A percentile compares a stretch with the other conserved stretches of the same genome.
phyloP scores from a whole-genome alignment of 35 echinoderm and acorn worm species.

The Chiridota heheva region DNA sequence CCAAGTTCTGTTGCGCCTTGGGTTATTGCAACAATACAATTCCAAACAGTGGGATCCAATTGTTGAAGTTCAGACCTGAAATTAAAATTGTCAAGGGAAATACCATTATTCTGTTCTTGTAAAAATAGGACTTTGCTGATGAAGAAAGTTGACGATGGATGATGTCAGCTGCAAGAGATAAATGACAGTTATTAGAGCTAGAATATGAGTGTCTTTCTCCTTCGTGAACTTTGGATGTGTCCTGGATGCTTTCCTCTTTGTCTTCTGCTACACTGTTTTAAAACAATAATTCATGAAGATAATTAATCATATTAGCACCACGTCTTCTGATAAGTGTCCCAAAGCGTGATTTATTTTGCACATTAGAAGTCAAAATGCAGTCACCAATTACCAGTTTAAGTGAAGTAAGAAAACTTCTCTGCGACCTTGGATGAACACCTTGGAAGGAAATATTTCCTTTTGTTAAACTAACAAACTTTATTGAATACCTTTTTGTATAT shows the following conservation, averaged over 20 bases:
- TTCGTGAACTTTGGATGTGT: not conserved
- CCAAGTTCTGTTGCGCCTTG: too few species aligned
- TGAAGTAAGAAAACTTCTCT: not conserved
- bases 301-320: not conserved
- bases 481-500: not conserved
- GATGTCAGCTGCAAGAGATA: constrained; percentile 1
- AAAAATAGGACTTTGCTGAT: not conserved
- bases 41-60: too few species aligned
- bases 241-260: not conserved
- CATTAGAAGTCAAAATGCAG: not conserved
- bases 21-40: too few species aligned
- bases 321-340: constrained; percentile 11
- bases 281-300: not conserved
- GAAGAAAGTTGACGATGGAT: constrained; percentile 10
- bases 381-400: constrained; percentile 10
- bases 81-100: too few species aligned
- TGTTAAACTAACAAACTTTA: not conserved
- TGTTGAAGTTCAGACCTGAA: too few species aligned
- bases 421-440: not conserved
- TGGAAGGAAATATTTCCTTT: not conserved
- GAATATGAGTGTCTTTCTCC: not conserved
- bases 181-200: not conserved
- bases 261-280: too few species aligned
- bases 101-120: too few species aligned
- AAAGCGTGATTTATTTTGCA: not conserved